phyloP scores from a whole-genome alignment of 1,140 invertebrate species.

The Polypedilum pembai region DNA sequence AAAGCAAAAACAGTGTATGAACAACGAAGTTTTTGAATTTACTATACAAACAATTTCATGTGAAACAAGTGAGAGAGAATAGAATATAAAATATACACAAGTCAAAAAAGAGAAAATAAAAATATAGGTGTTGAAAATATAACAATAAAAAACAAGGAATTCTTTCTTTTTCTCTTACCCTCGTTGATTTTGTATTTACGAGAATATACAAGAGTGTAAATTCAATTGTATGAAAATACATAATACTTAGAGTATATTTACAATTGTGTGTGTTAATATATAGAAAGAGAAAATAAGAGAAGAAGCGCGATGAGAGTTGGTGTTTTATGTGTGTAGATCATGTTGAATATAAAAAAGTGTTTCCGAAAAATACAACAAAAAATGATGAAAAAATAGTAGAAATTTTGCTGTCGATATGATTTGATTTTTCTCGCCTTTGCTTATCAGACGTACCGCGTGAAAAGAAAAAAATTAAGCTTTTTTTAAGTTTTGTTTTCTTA shows the following conservation, averaged over 20 bases:
- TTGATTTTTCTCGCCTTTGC: conserved; percentile 25
- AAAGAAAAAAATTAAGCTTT: not conserved
- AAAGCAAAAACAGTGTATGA: too few species aligned
- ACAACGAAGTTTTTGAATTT: too few species aligned
- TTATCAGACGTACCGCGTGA: conserved; percentile 15
- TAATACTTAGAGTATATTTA: not conserved
- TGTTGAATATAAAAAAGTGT: not conserved
- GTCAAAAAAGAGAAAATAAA: not conserved
- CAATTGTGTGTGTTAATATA: not conserved
- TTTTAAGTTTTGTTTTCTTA: not conserved
- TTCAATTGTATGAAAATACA: not conserved
- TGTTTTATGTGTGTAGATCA: not conserved
- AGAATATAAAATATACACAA: not conserved
- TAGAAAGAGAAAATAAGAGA: not conserved
- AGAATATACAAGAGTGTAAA: not conserved
- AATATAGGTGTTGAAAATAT: conserved; percentile 14
- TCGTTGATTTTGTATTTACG: not conserved
- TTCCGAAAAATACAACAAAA: not conserved
- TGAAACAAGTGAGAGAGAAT: not conserved
- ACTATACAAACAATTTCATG: not conserved
- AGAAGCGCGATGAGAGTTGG: not conserved
- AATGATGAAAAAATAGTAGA: conserved; percentile 15
- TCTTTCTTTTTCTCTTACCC: not conserved
- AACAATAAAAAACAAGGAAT: conserved; percentile 6
- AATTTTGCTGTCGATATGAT: conserved; percentile 26